These are phyloP conservation scores for Protula sp. DNA, from an alignment of 2,888 invertebrate species.

Conservation along the genomic window DNA sequence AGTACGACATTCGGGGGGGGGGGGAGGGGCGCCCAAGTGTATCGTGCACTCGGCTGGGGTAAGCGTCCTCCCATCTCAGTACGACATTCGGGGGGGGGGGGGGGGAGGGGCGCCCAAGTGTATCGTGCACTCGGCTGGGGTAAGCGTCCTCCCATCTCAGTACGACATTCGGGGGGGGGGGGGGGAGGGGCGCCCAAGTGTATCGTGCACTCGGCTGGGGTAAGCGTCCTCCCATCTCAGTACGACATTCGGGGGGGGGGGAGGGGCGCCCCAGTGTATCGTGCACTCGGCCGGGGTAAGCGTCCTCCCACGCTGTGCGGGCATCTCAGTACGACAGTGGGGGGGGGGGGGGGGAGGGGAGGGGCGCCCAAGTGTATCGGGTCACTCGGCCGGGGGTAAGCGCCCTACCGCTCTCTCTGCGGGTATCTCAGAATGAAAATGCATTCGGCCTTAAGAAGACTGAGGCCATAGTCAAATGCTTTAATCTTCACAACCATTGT, in stretches of 20 bases:
- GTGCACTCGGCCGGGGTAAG: conserved; percentile 60
- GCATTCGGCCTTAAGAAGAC: conserved; percentile 59
- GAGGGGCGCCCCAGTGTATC: conserved; percentile 61
- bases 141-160: conserved; percentile 23
- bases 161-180: too few species aligned
- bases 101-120: conserved; percentile 61
- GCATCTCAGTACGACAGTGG: background rate
- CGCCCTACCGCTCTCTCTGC: conserved; percentile 52
- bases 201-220: conserved; percentile 60
- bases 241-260: too few species aligned
- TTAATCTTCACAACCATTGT: too few species aligned
- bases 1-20: too few species aligned
- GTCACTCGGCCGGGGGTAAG: conserved; percentile 59
- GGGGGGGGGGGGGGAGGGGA: too few species aligned
- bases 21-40: conserved; percentile 61
- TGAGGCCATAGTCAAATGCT: too few species aligned
- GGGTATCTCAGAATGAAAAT: conserved; percentile 61
- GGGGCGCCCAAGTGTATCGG: conserved; percentile 61
- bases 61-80: background rate
- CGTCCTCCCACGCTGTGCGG: conserved; percentile 5
- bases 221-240: conserved; percentile 40
- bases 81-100: too few species aligned
- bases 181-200: conserved; percentile 61
- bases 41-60: conserved; percentile 61
- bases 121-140: conserved; percentile 60